phyloP scores from a whole-genome alignment of 2,113 vertebrate species.

The Actinemys pallida region DNA sequence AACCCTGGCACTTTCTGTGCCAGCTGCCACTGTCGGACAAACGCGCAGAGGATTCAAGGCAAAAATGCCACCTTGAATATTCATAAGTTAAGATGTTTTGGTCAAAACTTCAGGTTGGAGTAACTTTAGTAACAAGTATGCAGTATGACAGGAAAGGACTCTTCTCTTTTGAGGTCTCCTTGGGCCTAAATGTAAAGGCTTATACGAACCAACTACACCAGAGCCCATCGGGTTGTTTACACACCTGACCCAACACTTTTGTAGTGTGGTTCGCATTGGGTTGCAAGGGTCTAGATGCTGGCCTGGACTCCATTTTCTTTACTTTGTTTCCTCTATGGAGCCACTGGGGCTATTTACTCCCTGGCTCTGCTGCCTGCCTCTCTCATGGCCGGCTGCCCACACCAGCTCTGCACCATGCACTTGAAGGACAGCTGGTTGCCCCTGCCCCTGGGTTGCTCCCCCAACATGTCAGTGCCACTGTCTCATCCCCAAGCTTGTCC shows the following conservation, averaged over 20 bases:
- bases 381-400: accelerated
- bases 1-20: too few relatives aligned
- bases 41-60: not conserved
- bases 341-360: not conserved
- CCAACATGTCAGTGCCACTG: too few relatives aligned
- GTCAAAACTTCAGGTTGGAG: not conserved
- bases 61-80: not conserved
- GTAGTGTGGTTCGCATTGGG: not conserved
- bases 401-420: too few relatives aligned
- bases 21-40: too few relatives aligned
- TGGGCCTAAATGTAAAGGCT: not conserved
- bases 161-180: too few relatives aligned
- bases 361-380: too few relatives aligned
- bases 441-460: too few relatives aligned
- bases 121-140: not conserved
- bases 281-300: too few relatives aligned
- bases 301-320: too few relatives aligned
- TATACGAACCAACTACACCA: not conserved
- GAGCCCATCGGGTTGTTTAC: too few relatives aligned
- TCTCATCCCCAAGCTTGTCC: not conserved
- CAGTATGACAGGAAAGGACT: not conserved
- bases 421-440: too few relatives aligned
- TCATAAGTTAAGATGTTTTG: not conserved
- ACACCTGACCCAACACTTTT: not conserved
- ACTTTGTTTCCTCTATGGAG: too few relatives aligned